A percentile compares a stretch with the other conserved stretches of the same genome.
These are phyloP conservation scores for Cottus gobio DNA, from an alignment of 2,113 vertebrate genomes.

Conservation along the genomic window DNA sequence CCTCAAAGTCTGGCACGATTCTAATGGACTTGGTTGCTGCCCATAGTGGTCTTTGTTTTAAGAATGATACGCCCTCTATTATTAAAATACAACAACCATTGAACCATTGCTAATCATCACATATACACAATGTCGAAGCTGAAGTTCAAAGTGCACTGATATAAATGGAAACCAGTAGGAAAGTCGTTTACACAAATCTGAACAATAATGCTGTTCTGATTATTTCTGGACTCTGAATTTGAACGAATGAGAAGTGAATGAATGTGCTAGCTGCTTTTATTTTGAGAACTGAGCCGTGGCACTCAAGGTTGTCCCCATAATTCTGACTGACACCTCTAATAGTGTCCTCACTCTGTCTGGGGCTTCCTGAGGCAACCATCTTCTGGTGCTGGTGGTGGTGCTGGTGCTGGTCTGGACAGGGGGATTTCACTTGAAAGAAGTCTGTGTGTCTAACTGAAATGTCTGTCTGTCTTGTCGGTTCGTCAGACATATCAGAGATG, in stretches of 20 bases:
- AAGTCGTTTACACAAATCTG: too few species aligned
- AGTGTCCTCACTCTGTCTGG: constrained; percentile 6
- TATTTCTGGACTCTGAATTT: background rate
- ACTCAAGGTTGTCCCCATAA: background rate
- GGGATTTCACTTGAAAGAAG: background rate
- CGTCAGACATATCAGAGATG: constrained; percentile 93
- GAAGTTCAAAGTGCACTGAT: too few species aligned
- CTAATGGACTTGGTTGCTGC: too few species aligned
- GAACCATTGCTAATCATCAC: too few species aligned
- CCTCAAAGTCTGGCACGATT: too few species aligned
- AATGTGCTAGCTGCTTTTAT: constrained; percentile 37
- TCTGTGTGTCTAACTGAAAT: constrained; percentile 20
- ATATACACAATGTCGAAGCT: too few species aligned
- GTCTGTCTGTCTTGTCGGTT: constrained; percentile 31
- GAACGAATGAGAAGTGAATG: too few species aligned
- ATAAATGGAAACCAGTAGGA: background rate
- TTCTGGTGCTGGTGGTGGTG: constrained; percentile 3
- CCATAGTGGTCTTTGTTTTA: too few species aligned
- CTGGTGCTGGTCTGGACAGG: background rate
- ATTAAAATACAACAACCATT: too few species aligned
- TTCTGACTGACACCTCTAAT: constrained; percentile 8
- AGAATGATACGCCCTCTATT: too few species aligned
- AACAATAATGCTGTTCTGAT: background rate
- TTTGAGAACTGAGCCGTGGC: background rate
- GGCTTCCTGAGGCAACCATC: constrained; percentile 5